Base-by-base conservation (phyloP, 2,888 invertebrate genomes). In the Apamea monoglypha region DNA sequence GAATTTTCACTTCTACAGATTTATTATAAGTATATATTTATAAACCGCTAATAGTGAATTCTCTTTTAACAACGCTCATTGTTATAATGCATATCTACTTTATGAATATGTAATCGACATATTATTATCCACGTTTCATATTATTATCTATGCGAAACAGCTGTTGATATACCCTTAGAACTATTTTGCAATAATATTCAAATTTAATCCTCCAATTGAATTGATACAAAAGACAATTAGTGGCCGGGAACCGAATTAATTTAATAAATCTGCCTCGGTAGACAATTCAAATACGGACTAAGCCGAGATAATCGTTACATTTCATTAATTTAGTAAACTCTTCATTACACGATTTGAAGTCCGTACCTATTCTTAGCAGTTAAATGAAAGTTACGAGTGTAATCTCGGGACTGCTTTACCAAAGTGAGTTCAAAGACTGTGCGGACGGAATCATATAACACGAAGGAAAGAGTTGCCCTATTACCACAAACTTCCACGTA, bases 201-300 rank as follows among this genome's bases (percentile, higher is more conserved):
- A 90, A 92, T 92, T 88, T 86, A 91, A 91, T 91, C 87, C 84
- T 81, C 81, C 86, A 91, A 91, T 91, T 89, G 87, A 91, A 90
- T 92, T 92, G 90, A 91, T 92, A 93, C 91, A 92, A 92, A 92
- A 92, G 92, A 91, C 91, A 92, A 92, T 93, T 92, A 93, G 90
- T 89, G 89, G 85, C 85, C 83, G 86, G 89, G 90, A 87, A 89
- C 88, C 80, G 91, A 89, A 91, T 91, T 91, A 92, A 92, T 91
- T 91, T 91, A 91, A 92, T 93, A 90, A 92, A 91, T 92, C 91
- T 88, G 87, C 82, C 87, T 87, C 87, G 83, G 86, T 87, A 89
- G 92, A 90, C 91, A 89, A 90, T 91, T 90, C 86, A 88, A 91
- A 91, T 91, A 86, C 89, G 87, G 80, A 80, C 82, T 87, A 88